Percentiles rank a stretch among this genome's conserved stretches.
phyloP scores from a whole-genome alignment of 2,888 invertebrate species.

The Drosophila birchii region DNA sequence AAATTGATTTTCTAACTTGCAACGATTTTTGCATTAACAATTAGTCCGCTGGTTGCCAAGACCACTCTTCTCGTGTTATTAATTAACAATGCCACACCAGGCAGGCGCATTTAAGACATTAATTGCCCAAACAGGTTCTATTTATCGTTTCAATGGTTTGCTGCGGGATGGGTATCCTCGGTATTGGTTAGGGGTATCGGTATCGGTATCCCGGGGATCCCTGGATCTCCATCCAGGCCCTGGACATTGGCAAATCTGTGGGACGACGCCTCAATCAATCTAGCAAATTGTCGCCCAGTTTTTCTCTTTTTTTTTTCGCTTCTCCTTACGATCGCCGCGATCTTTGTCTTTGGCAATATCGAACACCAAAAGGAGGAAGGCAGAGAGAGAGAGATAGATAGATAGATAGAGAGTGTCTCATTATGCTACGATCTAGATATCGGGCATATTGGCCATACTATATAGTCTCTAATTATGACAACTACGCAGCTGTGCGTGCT shows the following conservation, averaged over 20 bases:
- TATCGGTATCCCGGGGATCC: background rate
- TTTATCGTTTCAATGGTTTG: slow-evolving; percentile 8
- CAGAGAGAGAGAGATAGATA: background rate
- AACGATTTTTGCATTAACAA: slow-evolving; percentile 80
- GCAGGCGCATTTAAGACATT: slow-evolving; percentile 77
- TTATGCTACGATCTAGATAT: slow-evolving; percentile 25
- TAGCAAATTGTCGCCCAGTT: slow-evolving; percentile 79
- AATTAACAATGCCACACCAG: slow-evolving; percentile 81
- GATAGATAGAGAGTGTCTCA: slow-evolving; percentile 13
- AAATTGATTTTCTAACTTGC: slow-evolving; percentile 79
- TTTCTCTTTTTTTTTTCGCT: background rate
- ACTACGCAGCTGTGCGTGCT: slow-evolving; percentile 77
- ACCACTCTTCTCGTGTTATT: slow-evolving; percentile 58
- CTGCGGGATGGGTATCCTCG: background rate
- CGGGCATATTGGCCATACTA: slow-evolving; percentile 9
- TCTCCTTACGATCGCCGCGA: background rate
- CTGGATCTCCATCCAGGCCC: too few species aligned
- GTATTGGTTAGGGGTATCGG: background rate
- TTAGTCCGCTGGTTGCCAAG: slow-evolving; percentile 48
- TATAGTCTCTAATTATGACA: slow-evolving; percentile 74
- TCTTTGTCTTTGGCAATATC: slow-evolving; percentile 42
- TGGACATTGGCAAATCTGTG: slow-evolving; percentile 4
- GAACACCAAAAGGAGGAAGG: slow-evolving; percentile 35
- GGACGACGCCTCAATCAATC: slow-evolving; percentile 75
- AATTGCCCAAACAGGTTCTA: slow-evolving; percentile 70